phyloP scores from a whole-genome alignment of 2,888 invertebrate genomes.

The Tiliacea aurago region DNA sequence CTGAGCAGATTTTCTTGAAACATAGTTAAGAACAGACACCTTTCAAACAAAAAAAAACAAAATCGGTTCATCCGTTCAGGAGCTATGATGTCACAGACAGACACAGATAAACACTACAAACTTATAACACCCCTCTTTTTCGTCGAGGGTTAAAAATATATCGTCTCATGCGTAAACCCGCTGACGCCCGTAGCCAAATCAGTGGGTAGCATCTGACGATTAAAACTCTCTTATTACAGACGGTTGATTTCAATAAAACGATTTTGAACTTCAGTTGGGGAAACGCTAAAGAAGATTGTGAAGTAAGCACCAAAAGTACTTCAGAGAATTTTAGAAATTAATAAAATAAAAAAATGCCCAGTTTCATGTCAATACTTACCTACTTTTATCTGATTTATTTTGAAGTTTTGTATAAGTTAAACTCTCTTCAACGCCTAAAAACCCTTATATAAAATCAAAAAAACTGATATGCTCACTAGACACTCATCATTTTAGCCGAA shows the following conservation, averaged over 20 bases:
- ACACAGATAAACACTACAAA: too few relatives aligned
- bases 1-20: too few relatives aligned
- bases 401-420: neutral
- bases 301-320: neutral
- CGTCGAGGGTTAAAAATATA: too few relatives aligned
- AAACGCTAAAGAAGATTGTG: constrained; percentile 15
- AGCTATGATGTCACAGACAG: too few relatives aligned
- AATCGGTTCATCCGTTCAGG: too few relatives aligned
- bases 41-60: too few relatives aligned
- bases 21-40: too few relatives aligned
- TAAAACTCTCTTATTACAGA: constrained; percentile 30
- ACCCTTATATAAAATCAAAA: neutral
- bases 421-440: neutral
- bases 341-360: neutral
- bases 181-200: too few relatives aligned
- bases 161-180: too few relatives aligned
- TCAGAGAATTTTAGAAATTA: neutral
- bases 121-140: too few relatives aligned
- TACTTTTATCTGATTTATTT: neutral
- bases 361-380: neutral
- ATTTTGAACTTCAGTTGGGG: constrained; percentile 11
- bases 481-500: too few relatives aligned
- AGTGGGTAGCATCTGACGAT: constrained; percentile 41
- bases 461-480: neutral
- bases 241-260: constrained; percentile 28